phyloP scores from a whole-genome alignment of 1,140 invertebrate species.

The Mycetomoellerius zeteki region DNA sequence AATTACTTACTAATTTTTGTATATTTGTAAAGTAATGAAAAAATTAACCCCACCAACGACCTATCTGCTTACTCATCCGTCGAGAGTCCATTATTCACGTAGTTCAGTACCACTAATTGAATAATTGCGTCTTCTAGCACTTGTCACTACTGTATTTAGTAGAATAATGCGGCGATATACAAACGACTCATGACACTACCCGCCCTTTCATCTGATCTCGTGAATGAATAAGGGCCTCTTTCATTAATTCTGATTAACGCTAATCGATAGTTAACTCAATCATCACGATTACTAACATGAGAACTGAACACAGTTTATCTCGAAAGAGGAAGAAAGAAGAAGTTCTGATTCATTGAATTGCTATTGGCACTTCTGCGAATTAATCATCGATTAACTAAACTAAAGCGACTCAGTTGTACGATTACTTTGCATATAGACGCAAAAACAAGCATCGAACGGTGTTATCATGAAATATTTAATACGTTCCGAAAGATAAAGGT shows the following conservation, averaged over 20 bases:
- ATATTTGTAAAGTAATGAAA: too few species aligned
- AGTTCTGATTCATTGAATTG: too few species aligned
- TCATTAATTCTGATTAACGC: too few species aligned
- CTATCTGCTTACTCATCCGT: background rate
- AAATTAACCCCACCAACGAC: too few species aligned
- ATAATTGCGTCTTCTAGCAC: background rate
- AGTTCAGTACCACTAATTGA: background rate
- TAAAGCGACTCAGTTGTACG: background rate
- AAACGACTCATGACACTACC: background rate
- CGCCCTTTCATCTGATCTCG: background rate
- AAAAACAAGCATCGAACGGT: background rate
- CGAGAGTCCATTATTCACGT: background rate
- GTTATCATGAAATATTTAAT: constrained; percentile 4
- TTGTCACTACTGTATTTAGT: background rate
- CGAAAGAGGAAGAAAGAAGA: too few species aligned
- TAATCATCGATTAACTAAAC: too few species aligned
- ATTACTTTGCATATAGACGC: background rate
- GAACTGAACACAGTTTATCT: too few species aligned
- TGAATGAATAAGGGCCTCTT: background rate
- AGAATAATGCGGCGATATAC: background rate
- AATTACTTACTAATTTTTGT: too few species aligned
- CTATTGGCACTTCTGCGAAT: too few species aligned
- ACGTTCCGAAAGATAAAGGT: background rate
- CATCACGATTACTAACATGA: too few species aligned
- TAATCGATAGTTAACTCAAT: too few species aligned